Evolutionary conservation across 2,797 vertebrate genomes (phyloP).

Genomic region (Monodelphis domestica): DNA sequence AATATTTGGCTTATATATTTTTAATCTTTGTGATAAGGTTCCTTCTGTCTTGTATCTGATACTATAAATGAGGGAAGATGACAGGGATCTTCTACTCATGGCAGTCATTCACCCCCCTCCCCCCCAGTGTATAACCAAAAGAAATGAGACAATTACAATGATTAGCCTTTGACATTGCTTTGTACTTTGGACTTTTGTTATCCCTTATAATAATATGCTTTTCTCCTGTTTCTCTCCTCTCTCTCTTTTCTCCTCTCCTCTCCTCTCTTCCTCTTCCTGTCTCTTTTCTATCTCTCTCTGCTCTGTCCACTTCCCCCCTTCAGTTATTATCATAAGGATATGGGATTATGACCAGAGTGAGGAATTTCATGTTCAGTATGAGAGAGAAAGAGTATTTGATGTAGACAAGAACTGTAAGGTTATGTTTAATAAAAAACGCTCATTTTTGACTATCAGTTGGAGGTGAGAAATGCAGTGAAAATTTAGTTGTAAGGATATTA

Average conservation of each 20-base stretch:
- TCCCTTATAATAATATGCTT: not conserved
- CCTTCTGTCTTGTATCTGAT: not conserved
- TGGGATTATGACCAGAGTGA: not conserved
- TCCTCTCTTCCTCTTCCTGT: not conserved
- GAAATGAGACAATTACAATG: slow-evolving; percentile 37
- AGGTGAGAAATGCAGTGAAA: not conserved
- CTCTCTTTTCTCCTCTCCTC: too few species aligned
- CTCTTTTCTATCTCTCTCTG: too few species aligned
- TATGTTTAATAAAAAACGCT: not conserved
- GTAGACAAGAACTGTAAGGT: not conserved
- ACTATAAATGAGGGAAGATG: slow-evolving; percentile 17
- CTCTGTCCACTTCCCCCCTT: too few species aligned
- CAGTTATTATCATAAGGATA: not conserved
- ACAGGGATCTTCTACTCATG: not conserved
- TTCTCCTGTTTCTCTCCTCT: slow-evolving; percentile 10
- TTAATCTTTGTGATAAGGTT: slow-evolving; percentile 38
- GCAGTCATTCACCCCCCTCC: not conserved
- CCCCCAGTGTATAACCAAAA: not conserved
- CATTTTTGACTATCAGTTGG: not conserved
- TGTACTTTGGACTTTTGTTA: not conserved
- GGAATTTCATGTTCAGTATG: not conserved
- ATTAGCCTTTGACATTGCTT: not conserved
- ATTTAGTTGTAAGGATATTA: not conserved
- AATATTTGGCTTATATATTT: slow-evolving; percentile 23
- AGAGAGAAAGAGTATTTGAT: not conserved